These are phyloP conservation scores for Caenorhabditis inopinata DNA, from an alignment of 1,140 invertebrate genomes.

Conservation along the genomic window DNA sequence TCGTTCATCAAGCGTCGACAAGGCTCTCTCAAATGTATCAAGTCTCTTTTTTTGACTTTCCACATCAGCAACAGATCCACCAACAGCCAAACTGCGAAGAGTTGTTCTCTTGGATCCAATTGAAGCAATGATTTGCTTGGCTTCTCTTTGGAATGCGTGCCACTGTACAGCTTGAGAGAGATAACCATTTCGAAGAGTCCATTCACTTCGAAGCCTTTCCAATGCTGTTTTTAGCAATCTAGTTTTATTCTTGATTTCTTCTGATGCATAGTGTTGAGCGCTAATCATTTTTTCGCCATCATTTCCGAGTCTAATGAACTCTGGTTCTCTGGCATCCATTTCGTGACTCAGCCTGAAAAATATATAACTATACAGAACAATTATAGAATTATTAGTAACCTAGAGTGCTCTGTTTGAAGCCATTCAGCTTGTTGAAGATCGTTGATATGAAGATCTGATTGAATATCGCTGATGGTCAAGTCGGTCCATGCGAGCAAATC, in stretches of 20 bases:
- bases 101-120: constrained; percentile 82
- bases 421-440: constrained; percentile 84
- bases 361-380: neutral
- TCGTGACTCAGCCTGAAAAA: constrained; percentile 78
- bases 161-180: constrained; percentile 90
- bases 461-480: constrained; percentile 78
- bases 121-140: constrained; percentile 85
- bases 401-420: constrained; percentile 79
- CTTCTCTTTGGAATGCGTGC: constrained; percentile 90
- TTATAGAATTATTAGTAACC: neutral
- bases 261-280: constrained; percentile 77
- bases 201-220: constrained; percentile 78
- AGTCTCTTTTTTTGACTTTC: constrained; percentile 73
- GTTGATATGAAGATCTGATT: constrained; percentile 78
- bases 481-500: constrained; percentile 86
- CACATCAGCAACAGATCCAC: constrained; percentile 78
- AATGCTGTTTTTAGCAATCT: constrained; percentile 77
- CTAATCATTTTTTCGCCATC: constrained; percentile 81
- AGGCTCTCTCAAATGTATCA: constrained; percentile 73
- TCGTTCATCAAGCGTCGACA: constrained; percentile 73
- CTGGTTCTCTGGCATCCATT: constrained; percentile 87
- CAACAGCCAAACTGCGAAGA: constrained; percentile 64
- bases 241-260: constrained; percentile 75
- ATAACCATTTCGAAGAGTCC: constrained; percentile 85
- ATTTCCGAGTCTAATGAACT: constrained; percentile 78